A percentile compares a stretch with the other conserved stretches of the same genome.
These are phyloP conservation scores for Lepidocolaptes lacrymiger DNA, from an alignment of 2,797 vertebrate species.

Conservation along the genomic window DNA sequence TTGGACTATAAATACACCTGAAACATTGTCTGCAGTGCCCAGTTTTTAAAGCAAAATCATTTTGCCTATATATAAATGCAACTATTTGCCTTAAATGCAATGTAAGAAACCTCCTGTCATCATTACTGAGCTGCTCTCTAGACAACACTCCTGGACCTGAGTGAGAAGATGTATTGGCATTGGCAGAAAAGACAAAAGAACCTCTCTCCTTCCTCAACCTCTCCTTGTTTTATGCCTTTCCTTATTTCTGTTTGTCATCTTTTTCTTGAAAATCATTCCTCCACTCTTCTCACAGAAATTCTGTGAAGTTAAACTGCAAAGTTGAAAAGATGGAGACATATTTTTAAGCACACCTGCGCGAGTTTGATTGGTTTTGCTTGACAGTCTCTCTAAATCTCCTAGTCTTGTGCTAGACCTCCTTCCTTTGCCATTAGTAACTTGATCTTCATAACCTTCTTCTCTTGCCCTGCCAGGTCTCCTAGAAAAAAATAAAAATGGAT, in stretches of 20 bases:
- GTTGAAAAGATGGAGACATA: neutral
- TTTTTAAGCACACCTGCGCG: neutral
- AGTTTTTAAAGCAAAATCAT: neutral
- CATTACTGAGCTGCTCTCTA: neutral
- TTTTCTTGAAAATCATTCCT: neutral
- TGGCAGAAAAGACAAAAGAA: neutral
- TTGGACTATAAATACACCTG: conserved; percentile 40
- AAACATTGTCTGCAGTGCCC: neutral
- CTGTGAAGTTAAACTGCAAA: neutral
- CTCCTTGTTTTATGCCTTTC: neutral
- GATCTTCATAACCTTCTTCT: neutral
- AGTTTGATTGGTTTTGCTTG: neutral
- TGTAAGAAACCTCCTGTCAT: neutral
- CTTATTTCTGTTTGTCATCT: neutral
- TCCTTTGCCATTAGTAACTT: neutral
- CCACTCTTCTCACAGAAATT: neutral
- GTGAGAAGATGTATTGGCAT: neutral
- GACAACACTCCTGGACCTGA: neutral
- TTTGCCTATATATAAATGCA: neutral
- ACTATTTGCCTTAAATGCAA: neutral
- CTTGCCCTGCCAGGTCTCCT: neutral
- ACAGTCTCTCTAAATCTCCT: neutral
- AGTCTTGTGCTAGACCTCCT: neutral
- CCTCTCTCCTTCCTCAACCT: neutral
- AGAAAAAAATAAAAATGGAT: neutral